Evolutionary conservation across 2,113 vertebrate species (phyloP).

Genomic region (Pelobates fuscus): DNA sequence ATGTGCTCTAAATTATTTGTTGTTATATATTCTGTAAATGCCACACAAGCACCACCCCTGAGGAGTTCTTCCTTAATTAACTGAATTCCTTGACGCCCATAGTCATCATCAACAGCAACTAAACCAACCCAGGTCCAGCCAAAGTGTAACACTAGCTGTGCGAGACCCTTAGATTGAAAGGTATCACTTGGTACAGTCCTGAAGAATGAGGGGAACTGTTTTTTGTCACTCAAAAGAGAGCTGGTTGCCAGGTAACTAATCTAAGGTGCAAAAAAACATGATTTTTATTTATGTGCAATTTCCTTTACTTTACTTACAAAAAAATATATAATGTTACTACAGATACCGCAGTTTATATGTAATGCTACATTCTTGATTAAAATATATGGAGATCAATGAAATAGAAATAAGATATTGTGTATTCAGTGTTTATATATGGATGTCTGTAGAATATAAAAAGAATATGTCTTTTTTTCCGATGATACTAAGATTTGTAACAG

Average conservation of each 20-base stretch:
- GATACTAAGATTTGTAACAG: too few species aligned
- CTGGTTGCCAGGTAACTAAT: background rate
- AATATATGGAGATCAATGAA: too few species aligned
- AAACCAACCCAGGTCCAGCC: conserved; percentile 2
- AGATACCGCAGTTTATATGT: too few species aligned
- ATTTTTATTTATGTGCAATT: too few species aligned
- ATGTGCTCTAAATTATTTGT: background rate
- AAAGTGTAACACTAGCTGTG: conserved; percentile 1
- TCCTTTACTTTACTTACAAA: too few species aligned
- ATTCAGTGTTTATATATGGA: too few species aligned
- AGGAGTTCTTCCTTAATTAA: background rate
- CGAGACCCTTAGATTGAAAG: background rate
- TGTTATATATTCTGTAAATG: background rate
- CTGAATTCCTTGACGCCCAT: background rate
- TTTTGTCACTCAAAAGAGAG: background rate
- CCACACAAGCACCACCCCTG: background rate
- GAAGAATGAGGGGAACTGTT: background rate
- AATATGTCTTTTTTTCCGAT: too few species aligned
- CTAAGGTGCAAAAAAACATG: background rate
- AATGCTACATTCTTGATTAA: too few species aligned
- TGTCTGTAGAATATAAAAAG: too few species aligned
- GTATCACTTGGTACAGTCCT: conserved; percentile 1
- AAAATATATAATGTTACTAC: too few species aligned
- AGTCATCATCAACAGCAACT: background rate
- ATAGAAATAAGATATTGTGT: too few species aligned